Conservation (phyloP, 2,888 invertebrate genomes). For the Halictus ligatus region DNA sequence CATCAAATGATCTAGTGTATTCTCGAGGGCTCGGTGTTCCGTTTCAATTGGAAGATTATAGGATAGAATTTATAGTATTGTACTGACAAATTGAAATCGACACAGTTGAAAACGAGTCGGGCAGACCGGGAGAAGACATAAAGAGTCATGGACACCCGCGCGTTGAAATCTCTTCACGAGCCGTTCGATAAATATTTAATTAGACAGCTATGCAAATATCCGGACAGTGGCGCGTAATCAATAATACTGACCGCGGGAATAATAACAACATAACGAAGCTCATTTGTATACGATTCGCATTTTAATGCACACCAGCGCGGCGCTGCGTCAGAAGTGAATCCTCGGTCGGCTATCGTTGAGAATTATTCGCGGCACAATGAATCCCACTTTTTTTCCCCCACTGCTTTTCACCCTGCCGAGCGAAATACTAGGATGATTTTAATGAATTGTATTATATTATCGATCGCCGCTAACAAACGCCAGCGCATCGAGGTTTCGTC, state of each 20-base stretch:
- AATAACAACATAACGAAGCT: slow-evolving; percentile 7
- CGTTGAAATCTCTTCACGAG: background rate
- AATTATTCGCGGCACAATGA: slow-evolving; percentile 9
- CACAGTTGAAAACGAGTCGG: background rate
- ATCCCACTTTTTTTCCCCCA: background rate
- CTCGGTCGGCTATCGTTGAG: background rate
- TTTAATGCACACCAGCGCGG: slow-evolving; percentile 16
- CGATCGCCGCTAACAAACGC: background rate
- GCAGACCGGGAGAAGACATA: background rate
- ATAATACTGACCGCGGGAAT: slow-evolving; percentile 18
- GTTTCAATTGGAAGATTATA: background rate
- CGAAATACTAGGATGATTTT: background rate
- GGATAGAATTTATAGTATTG: background rate
- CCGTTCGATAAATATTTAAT: slow-evolving; percentile 21
- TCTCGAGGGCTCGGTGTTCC: too few species aligned
- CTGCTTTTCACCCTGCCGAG: background rate
- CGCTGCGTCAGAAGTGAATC: background rate
- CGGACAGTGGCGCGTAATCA: slow-evolving; percentile 14
- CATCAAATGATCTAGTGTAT: too few species aligned
- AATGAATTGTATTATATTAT: slow-evolving; percentile 14
- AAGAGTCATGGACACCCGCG: background rate
- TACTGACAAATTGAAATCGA: background rate
- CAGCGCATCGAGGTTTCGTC: background rate
- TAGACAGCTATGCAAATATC: background rate
- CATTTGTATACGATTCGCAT: slow-evolving; percentile 13